Percentiles rank a stretch among this genome's conserved stretches.
These are phyloP conservation scores for Cephus runcator DNA, from an alignment of 2,888 invertebrate species.

Conservation along the genomic window DNA sequence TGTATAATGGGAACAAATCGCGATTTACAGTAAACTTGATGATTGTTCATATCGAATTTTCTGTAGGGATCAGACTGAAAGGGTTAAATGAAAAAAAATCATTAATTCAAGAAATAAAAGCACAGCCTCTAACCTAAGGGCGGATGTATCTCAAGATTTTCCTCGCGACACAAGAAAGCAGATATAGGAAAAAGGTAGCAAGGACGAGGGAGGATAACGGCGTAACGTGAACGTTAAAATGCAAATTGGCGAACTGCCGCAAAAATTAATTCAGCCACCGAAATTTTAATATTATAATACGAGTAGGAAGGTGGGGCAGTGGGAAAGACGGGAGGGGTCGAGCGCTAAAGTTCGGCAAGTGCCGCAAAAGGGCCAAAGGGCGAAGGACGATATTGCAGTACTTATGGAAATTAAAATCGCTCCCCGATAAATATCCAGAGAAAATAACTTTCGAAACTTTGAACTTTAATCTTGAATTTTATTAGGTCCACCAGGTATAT, in stretches of 20 bases:
- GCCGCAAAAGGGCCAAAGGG: slow-evolving; percentile 11
- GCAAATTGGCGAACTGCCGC: slow-evolving; percentile 49
- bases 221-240: slow-evolving; percentile 41
- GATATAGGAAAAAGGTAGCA: background rate
- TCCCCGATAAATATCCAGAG: slow-evolving; percentile 50
- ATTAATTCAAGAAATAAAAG: no score
- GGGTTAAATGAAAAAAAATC: no score
- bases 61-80: no score
- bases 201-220: no score
- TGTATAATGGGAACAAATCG: no score
- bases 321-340: background rate
- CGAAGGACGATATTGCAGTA: slow-evolving; percentile 44
- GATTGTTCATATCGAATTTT: no score
- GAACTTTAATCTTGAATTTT: slow-evolving; percentile 54
- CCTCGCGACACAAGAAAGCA: no score
- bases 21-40: no score
- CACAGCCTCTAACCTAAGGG: no score
- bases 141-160: no score
- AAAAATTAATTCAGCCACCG: slow-evolving; percentile 39
- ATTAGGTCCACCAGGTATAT: slow-evolving; percentile 28
- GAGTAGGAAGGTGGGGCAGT: slow-evolving; percentile 1
- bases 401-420: slow-evolving; percentile 62
- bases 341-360: background rate
- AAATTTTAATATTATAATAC: slow-evolving; percentile 57
- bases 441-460: slow-evolving; percentile 44